A percentile compares a stretch with the other conserved stretches of the same genome.
phyloP scores from a whole-genome alignment of 2,113 vertebrate species.

The Microtus richardsoni region DNA sequence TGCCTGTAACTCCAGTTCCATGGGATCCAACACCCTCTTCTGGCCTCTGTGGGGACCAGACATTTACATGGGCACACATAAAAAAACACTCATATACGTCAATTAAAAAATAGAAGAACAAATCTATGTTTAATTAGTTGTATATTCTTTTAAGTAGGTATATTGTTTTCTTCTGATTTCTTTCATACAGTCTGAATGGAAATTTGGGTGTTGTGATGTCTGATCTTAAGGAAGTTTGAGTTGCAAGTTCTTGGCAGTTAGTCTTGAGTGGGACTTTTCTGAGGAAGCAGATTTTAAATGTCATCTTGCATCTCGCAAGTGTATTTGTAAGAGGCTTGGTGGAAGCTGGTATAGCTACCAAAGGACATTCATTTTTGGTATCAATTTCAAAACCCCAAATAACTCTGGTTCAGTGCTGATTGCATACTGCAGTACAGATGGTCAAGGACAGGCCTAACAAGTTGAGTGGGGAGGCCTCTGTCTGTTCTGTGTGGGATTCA shows the following conservation, averaged over 20 bases:
- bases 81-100: not conserved
- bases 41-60: not conserved
- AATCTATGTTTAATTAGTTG: constrained; percentile 48
- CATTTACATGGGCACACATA: not conserved
- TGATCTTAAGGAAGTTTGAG: constrained; percentile 70
- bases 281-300: constrained; percentile 82
- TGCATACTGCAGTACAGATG: not conserved
- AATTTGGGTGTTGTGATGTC: constrained; percentile 18
- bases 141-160: not conserved
- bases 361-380: constrained; percentile 52
- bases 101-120: not conserved
- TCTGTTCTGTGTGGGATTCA: not conserved
- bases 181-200: constrained; percentile 38
- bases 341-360: constrained; percentile 44
- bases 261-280: constrained; percentile 78
- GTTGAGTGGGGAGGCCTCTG: not conserved
- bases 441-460: not conserved
- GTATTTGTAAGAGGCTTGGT: constrained; percentile 66
- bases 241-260: constrained; percentile 75
- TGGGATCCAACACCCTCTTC: not conserved
- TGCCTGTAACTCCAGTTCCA: not conserved
- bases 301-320: constrained; percentile 64
- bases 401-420: not conserved
- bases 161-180: constrained; percentile 26
- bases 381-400: constrained; percentile 34